These are phyloP conservation scores for Schlechtendalia chinensis DNA, from an alignment of 1,140 invertebrate genomes.

Conservation along the genomic window DNA sequence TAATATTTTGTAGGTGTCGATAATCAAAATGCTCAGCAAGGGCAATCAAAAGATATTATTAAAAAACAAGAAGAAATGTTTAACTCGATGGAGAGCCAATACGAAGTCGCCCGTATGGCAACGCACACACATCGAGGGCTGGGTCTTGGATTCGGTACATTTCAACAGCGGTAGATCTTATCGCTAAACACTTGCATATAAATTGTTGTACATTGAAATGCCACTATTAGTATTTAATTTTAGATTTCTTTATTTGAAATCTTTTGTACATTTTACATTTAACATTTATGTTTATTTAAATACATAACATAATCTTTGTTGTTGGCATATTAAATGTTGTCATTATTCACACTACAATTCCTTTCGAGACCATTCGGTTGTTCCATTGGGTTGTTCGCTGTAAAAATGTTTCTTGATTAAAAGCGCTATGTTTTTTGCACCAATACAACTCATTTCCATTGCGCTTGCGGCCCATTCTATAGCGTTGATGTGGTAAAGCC, in stretches of 20 bases:
- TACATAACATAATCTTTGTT: constrained; percentile 29
- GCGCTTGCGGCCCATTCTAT: constrained; percentile 70
- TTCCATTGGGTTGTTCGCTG: not conserved
- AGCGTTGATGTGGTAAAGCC: constrained; percentile 66
- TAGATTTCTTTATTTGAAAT: constrained; percentile 17
- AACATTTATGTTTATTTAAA: constrained; percentile 41
- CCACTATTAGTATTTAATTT: constrained; percentile 44
- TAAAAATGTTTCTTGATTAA: constrained; percentile 49
- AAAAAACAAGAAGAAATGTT: constrained; percentile 90
- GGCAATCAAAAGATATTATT: constrained; percentile 59
- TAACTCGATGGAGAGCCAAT: constrained; percentile 87
- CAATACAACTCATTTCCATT: constrained; percentile 72
- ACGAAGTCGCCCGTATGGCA: constrained; percentile 86
- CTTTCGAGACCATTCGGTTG: not conserved
- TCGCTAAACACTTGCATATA: not conserved
- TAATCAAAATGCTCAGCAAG: constrained; percentile 39
- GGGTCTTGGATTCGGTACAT: constrained; percentile 74
- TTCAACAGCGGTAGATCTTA: constrained; percentile 51
- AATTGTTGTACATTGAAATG: constrained; percentile 31
- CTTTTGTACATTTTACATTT: constrained; percentile 35
- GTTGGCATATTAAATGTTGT: not conserved
- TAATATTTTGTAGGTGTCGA: not conserved
- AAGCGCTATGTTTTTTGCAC: constrained; percentile 66
- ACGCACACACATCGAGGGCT: constrained; percentile 92
- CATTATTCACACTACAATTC: constrained; percentile 33